A percentile compares a stretch with the other conserved stretches of the same genome.
Evolutionary conservation across 2,113 vertebrate genomes (phyloP).

Genomic region (Cephalopterus ornatus): DNA sequence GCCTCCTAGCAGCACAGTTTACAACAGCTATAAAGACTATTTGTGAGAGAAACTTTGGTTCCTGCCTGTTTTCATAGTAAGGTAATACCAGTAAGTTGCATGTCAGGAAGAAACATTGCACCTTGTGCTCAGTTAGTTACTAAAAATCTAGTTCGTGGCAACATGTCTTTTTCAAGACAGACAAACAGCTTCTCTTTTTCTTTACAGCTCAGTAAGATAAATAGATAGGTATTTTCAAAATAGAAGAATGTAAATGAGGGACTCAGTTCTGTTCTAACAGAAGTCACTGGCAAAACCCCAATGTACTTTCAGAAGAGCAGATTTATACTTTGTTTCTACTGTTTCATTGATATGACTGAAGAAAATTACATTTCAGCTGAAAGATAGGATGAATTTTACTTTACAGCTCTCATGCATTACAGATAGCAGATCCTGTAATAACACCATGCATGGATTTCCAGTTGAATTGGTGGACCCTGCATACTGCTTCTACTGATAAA

Average conservation of each 20-base stretch:
- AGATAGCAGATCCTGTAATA: not conserved
- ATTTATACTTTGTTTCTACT: not conserved
- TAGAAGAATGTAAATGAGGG: not conserved
- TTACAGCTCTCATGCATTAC: not conserved
- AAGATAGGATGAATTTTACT: not conserved
- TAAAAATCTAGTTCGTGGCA: not conserved
- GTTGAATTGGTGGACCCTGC: not conserved
- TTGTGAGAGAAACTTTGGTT: constrained; percentile 39
- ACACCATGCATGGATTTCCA: not conserved
- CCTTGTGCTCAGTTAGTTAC: not conserved
- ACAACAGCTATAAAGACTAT: not conserved
- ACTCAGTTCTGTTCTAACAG: not conserved
- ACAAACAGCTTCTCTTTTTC: not conserved
- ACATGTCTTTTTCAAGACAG: not conserved
- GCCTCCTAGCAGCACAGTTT: not conserved
- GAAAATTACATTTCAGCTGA: not conserved
- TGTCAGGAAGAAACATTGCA: not conserved
- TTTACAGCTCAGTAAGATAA: constrained; percentile 7
- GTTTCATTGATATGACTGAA: not conserved
- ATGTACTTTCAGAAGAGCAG: not conserved
- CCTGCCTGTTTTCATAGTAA: not conserved
- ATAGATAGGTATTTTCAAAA: not conserved
- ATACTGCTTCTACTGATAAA: not conserved
- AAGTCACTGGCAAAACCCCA: not conserved
- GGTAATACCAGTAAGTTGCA: not conserved